Evolutionary conservation across 2,797 vertebrate genomes (phyloP), one percentile per base, ranked within the genome.

Genomic region (Potorous gilbertii): DNA sequence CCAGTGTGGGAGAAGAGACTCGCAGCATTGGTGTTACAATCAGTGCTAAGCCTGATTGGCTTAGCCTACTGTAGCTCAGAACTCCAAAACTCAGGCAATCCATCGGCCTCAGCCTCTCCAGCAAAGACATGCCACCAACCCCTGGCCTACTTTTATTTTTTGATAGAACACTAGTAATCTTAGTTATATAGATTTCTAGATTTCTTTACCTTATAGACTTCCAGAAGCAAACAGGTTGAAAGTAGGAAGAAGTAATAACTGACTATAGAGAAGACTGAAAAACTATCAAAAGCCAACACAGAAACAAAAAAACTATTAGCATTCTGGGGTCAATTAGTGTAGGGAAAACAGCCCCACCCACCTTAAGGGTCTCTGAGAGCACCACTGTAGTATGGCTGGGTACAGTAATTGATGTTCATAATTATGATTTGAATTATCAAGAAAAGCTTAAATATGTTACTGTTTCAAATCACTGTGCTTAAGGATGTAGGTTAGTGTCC

Each of bases 401-500:
- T 56, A 55, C 46, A 93, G 1, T 57, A 34, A 74, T 54, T 28
- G 2, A 56, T 93, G 29, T 56, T 94, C 96, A 81, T 66, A n/a
- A 3, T 94, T 89, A 92, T 93, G n/a, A 94, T 5, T 24, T 21
- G 24, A 91, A 56, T 90, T 21, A 94, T 91, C 52, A 56, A 8
- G 40, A 62, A 90, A 74, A 95, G 94, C 31, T 94, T 87, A 89
- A n/a, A 92, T 56, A 27, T 74, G 4, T 59, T 87, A 34, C 11
- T 46, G 2, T 52, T 59, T 55, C 5, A 6, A 92, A 59, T 57
- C 94, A 24, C 54, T 95, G 5, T 40, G 12, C 59, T 57, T 14
- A 57, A 94, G 50, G 97, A 94, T 56, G 52, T 90, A 92, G 62
- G 18, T 92, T 90, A 14, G 4, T 93, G 34, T 66, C 56, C 90